Evolutionary conservation across 2,888 invertebrate genomes (phyloP).

Genomic region (Chrysolina haemoptera): DNA sequence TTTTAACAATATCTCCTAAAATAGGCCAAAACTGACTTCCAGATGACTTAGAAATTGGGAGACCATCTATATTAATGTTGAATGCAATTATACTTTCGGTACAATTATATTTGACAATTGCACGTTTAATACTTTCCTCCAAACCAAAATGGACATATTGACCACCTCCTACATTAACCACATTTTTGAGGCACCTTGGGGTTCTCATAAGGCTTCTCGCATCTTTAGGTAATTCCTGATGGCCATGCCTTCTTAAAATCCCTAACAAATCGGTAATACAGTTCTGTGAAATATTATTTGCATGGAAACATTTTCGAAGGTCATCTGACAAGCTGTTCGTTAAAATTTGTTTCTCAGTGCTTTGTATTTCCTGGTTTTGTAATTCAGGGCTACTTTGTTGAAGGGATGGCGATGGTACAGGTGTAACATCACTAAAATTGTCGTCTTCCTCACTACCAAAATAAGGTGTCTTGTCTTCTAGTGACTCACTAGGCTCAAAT

Average conservation of each 20-base stretch:
- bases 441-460: neutral
- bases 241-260: slow-evolving; percentile 12
- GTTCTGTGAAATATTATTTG: slow-evolving; percentile 19
- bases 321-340: neutral
- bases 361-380: neutral
- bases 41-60: too few species aligned
- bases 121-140: slow-evolving; percentile 20
- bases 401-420: neutral
- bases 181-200: slow-evolving; percentile 19
- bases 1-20: slow-evolving; percentile 26
- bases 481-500: neutral
- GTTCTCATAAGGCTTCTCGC: slow-evolving; percentile 22
- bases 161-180: slow-evolving; percentile 14
- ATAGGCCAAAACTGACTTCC: slow-evolving; percentile 26
- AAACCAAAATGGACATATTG: slow-evolving; percentile 23
- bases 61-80: slow-evolving; percentile 16
- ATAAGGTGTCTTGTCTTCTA: neutral
- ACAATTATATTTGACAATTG: slow-evolving; percentile 18
- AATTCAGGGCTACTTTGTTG: neutral
- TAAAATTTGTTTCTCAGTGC: neutral
- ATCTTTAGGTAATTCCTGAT: slow-evolving; percentile 13
- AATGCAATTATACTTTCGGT: slow-evolving; percentile 2
- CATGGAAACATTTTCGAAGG: slow-evolving; percentile 14
- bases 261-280: slow-evolving; percentile 21
- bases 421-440: neutral